phyloP scores from a whole-genome alignment of 2,797 vertebrate genomes.

The Zenarchopterus dispar region DNA sequence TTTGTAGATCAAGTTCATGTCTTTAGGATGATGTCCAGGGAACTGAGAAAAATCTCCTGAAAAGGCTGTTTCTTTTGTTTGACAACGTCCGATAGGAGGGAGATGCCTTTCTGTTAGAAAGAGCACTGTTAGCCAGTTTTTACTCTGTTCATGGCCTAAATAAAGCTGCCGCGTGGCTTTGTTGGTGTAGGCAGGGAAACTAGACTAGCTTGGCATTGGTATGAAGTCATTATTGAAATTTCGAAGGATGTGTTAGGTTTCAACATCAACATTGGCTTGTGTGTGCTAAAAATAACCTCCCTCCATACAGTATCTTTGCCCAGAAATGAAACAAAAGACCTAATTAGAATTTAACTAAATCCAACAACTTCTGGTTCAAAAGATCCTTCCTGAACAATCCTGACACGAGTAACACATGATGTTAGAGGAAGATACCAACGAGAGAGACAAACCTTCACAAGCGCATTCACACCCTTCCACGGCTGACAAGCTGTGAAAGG shows the following conservation, averaged over 20 bases:
- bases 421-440: no score
- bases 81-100: conserved; percentile 69
- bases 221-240: no score
- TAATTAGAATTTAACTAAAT: conserved; percentile 38
- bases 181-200: conserved; percentile 20
- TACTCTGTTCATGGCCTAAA: conserved; percentile 65
- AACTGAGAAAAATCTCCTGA: conserved; percentile 46
- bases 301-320: not conserved
- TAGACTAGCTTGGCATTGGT: conserved; percentile 11
- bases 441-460: not conserved
- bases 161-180: conserved; percentile 43
- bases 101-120: conserved; percentile 70
- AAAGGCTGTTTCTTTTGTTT: conserved; percentile 74
- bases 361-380: conserved; percentile 18
- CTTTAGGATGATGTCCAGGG: conserved; percentile 64
- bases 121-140: conserved; percentile 48
- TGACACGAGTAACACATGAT: not conserved
- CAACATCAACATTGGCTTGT: not conserved
- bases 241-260: no score
- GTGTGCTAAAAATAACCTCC: conserved; percentile 18
- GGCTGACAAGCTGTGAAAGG: not conserved
- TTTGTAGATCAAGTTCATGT: conserved; percentile 66
- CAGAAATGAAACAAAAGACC: conserved; percentile 9
- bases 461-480: not conserved
- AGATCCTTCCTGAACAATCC: not conserved